Evolutionary conservation across 2,797 vertebrate genomes (phyloP).

Genomic region (Lepilemur ruficaudatus): DNA sequence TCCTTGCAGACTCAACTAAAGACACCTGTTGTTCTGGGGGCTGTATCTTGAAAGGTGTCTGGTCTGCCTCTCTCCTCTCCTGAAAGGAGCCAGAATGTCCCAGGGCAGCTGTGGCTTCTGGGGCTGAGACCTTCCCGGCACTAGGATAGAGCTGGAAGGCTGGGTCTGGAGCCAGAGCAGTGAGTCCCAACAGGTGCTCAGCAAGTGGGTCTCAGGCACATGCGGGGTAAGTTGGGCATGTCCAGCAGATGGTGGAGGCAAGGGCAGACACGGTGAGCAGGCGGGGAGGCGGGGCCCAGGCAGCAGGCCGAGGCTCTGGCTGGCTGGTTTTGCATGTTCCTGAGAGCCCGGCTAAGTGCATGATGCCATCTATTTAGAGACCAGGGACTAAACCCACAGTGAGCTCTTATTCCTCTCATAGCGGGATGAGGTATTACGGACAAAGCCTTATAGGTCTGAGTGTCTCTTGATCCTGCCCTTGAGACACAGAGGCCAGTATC

Average conservation of each 20-base stretch:
- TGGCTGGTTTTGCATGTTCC: background rate
- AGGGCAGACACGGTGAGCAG: background rate
- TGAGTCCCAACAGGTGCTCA: background rate
- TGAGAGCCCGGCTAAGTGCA: background rate
- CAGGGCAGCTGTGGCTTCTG: background rate
- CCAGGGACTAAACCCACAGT: background rate
- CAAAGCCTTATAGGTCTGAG: background rate
- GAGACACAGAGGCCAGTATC: background rate
- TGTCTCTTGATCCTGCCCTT: background rate
- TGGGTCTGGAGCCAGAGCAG: background rate
- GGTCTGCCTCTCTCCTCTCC: background rate
- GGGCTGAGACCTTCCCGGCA: background rate
- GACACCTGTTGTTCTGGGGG: background rate
- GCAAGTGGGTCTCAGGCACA: background rate
- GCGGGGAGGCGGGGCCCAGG: background rate
- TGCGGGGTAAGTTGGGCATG: background rate
- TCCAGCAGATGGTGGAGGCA: background rate
- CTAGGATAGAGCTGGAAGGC: background rate
- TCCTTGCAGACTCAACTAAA: background rate
- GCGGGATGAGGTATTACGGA: background rate
- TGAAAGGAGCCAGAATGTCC: background rate
- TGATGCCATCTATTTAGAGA: background rate
- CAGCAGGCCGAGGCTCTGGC: background rate
- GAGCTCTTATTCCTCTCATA: background rate
- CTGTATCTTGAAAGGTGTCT: background rate